phyloP scores from a whole-genome alignment of 1,140 invertebrate genomes.

The Parapsyche elsis region DNA sequence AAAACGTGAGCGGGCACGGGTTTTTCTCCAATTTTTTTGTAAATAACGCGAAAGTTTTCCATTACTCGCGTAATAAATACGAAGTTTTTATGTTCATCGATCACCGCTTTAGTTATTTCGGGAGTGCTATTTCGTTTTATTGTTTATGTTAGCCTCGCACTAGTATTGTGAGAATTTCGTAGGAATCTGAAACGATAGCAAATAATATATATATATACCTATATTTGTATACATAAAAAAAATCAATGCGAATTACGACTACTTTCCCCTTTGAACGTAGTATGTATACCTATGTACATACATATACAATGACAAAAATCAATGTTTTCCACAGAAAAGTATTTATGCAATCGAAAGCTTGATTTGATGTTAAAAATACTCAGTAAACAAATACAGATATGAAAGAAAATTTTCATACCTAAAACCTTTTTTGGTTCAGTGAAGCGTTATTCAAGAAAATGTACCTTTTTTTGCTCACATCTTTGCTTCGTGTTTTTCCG shows the following conservation, averaged over 20 bases:
- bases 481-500: not conserved
- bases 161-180: not conserved
- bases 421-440: conserved; percentile 2
- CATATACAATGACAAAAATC: too few relatives aligned
- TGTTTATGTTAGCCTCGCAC: conserved; percentile 9
- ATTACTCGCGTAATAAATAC: conserved; percentile 33
- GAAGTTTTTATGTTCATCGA: conserved; percentile 36
- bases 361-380: too few relatives aligned
- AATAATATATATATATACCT: too few relatives aligned
- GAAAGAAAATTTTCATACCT: not conserved
- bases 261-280: too few relatives aligned
- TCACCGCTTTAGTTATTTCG: conserved; percentile 14
- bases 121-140: conserved; percentile 18
- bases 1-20: not conserved
- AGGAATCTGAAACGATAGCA: not conserved
- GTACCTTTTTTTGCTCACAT: not conserved
- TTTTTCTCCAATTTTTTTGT: not conserved
- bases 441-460: not conserved
- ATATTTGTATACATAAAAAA: too few relatives aligned
- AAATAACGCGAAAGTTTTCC: conserved; percentile 37
- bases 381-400: not conserved
- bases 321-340: too few relatives aligned
- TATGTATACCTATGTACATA: too few relatives aligned
- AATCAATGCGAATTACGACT: too few relatives aligned
- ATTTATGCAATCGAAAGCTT: too few relatives aligned